Evolutionary conservation across 92 coral and sea anemone genomes (phyloP), one percentile per base, ranked within the genome.

Genomic region (Hydrozoanthus gracilis): DNA sequence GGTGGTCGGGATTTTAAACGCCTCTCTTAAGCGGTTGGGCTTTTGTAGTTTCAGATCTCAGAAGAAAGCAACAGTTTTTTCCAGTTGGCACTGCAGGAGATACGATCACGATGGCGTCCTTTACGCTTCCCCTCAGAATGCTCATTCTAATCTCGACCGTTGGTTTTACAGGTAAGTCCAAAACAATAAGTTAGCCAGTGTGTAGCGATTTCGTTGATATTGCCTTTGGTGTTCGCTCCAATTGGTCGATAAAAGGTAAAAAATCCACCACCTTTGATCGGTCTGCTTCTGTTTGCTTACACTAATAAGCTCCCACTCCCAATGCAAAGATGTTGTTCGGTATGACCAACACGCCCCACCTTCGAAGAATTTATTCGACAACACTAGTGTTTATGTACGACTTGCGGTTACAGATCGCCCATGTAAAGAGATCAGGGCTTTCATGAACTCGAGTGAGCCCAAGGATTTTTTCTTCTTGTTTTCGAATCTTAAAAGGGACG

Each of bases 91-190:
- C 46, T 60, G n/a, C 49, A 46, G 18, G 48, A 70, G 39, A 16
- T 65, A 74, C 56, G 7, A 35, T 17, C 13, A 46, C 46, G 47
- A 80, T 80, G 85, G 85, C 73, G 85, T 80, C 69, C 73, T 46
- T 51, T 20, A 8, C 60, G 60, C 9, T 16, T 27, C 16, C 66
- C 49, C 15, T 80, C 60, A 51, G 17, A 50, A 60, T 65, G 58
- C 17, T 62, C 10, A 44, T n/a, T 62, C 9, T 80, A 49, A 35
- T 64, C 44, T 80, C 47, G 85, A 65, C 61, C 75, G 85, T 66
- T 80, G 73, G 52, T 10, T 80, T 80, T 80, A 47, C 85, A 80
- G 85, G 85, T 80, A 58, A 80, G 85, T 80, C 12, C 4, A 12
- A 47, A 80, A 16, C 48, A 52, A 60, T 35, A 35, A 27, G 58